These are phyloP conservation scores for Rapana venosa DNA, from an alignment of 2,888 invertebrate genomes.

Conservation along the genomic window DNA sequence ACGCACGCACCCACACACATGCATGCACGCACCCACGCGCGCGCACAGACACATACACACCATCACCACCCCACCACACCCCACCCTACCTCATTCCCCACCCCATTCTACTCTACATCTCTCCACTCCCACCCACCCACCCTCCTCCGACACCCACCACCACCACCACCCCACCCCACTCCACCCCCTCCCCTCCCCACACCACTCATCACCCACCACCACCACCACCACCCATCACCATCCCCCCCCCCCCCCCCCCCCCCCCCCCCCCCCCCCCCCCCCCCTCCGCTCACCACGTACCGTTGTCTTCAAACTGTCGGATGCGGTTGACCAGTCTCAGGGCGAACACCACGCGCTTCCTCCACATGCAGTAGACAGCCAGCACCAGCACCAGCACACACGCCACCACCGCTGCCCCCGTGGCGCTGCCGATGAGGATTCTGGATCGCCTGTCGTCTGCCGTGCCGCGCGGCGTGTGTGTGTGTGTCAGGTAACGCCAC, in stretches of 20 bases:
- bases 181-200: not conserved
- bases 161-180: too few relatives aligned
- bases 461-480: too few relatives aligned
- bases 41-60: not conserved
- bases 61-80: too few relatives aligned
- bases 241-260: not conserved
- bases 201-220: not conserved
- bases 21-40: not conserved
- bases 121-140: too few relatives aligned
- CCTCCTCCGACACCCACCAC: too few relatives aligned
- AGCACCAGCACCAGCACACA: not conserved
- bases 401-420: not conserved
- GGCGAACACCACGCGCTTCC: not conserved
- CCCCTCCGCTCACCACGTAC: not conserved
- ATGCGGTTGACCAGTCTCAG: not conserved
- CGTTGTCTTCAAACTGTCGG: not conserved
- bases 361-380: not conserved
- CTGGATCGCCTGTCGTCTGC: too few relatives aligned
- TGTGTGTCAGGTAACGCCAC: too few relatives aligned
- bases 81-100: too few relatives aligned
- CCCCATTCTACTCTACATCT: too few relatives aligned
- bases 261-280: not conserved
- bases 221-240: not conserved
- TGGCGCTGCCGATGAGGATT: too few relatives aligned
- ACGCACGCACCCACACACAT: conserved; percentile 6